These are phyloP conservation scores for Sitta europaea DNA, from an alignment of 2,113 vertebrate genomes.

Conservation along the genomic window DNA sequence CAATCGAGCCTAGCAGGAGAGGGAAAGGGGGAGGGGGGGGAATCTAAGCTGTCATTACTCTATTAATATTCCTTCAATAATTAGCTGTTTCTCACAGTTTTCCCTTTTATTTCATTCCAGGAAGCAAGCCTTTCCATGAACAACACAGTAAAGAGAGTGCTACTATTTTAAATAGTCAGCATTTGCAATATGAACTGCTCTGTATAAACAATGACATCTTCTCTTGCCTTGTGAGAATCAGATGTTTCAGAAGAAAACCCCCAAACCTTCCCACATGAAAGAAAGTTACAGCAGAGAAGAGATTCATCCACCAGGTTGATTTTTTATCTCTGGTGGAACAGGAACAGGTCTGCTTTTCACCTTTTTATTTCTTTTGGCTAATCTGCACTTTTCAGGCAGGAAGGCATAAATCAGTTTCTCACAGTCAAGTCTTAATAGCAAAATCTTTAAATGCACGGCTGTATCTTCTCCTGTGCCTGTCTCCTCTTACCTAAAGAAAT, in stretches of 20 bases:
- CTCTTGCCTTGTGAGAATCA: constrained; percentile 2
- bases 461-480: accelerated
- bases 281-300: background rate
- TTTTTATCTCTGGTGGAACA: background rate
- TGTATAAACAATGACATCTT: constrained; percentile 34
- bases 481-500: background rate
- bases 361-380: background rate
- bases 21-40: too few species aligned
- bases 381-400: background rate
- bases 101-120: constrained; percentile 7
- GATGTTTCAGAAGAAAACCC: background rate
- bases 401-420: background rate
- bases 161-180: background rate
- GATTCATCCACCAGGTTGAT: background rate
- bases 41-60: background rate
- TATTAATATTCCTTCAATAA: constrained; percentile 32
- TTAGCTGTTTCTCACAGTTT: background rate
- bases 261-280: background rate
- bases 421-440: background rate
- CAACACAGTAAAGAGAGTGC: background rate
- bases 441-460: background rate
- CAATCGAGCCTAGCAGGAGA: background rate
- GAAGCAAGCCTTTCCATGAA: constrained; percentile 1
- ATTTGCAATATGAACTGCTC: background rate
- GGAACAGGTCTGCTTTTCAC: background rate